phyloP scores from a whole-genome alignment of 1,140 invertebrate species.

The Vollenhovia emeryi region DNA sequence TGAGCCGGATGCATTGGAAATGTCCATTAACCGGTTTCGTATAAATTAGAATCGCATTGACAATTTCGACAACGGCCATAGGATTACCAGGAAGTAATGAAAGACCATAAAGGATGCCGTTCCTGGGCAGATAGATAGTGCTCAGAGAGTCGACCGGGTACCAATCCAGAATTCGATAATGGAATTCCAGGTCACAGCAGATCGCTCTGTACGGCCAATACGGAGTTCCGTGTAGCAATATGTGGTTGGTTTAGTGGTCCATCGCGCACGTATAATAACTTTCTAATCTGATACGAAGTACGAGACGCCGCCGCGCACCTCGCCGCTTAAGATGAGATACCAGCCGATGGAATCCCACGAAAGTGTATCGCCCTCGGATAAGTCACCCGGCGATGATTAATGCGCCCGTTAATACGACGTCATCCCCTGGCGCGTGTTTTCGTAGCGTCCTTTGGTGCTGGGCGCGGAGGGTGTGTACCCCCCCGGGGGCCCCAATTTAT shows the following conservation, averaged over 20 bases:
- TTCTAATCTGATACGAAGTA: conserved; percentile 52
- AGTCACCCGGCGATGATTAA: conserved; percentile 46
- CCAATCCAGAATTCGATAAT: conserved; percentile 71
- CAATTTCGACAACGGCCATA: conserved; percentile 5
- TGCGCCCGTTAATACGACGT: conserved; percentile 41
- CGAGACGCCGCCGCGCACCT: neutral
- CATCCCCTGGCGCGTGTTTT: conserved; percentile 15
- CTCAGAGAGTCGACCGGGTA: conserved; percentile 15
- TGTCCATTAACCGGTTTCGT: neutral
- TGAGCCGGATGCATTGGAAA: neutral
- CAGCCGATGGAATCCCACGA: conserved; percentile 11
- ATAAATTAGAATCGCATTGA: conserved; percentile 7
- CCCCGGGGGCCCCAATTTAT: neutral
- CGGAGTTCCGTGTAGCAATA: conserved; percentile 55
- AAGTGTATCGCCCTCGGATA: conserved; percentile 43
- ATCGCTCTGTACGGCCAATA: conserved; percentile 51
- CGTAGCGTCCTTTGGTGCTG: neutral
- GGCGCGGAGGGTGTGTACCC: neutral
- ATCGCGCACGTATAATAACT: conserved; percentile 53
- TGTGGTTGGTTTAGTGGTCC: conserved; percentile 50
- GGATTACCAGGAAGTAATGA: conserved; percentile 25
- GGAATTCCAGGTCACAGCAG: conserved; percentile 69
- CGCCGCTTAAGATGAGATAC: conserved; percentile 7
- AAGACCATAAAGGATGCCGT: conserved; percentile 20
- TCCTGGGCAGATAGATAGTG: neutral